Conservation (phyloP, 1,140 invertebrate genomes). For the Habropoda laboriosa region DNA sequence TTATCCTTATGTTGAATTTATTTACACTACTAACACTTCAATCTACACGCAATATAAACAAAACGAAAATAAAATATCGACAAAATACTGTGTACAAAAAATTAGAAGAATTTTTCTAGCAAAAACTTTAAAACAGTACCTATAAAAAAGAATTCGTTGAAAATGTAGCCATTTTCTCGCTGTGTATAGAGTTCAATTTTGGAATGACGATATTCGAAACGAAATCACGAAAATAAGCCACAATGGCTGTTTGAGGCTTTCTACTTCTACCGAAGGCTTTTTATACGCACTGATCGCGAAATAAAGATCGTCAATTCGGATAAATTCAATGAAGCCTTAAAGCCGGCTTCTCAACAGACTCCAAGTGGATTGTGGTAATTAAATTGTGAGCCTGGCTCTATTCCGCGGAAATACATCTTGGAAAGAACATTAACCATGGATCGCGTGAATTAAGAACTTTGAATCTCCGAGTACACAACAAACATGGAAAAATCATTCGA, state of each 20-base stretch:
- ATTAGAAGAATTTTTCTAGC: no score
- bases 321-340: slow-evolving; percentile 43
- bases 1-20: no score
- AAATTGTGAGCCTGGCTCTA: slow-evolving; percentile 44
- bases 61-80: no score
- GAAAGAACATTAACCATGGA: slow-evolving; percentile 14
- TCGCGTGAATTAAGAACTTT: slow-evolving; percentile 30
- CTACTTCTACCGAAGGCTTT: background rate
- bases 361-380: slow-evolving; percentile 31
- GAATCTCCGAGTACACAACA: background rate
- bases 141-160: no score
- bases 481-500: background rate
- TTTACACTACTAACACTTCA: no score
- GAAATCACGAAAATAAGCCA: background rate
- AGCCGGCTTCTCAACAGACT: slow-evolving; percentile 26
- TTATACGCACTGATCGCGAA: slow-evolving; percentile 9
- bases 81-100: no score
- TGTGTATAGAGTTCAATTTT: no score
- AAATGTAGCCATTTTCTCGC: no score
- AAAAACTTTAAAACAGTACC: no score
- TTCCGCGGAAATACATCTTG: slow-evolving; percentile 40
- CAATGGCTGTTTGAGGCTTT: background rate
- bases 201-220: background rate
- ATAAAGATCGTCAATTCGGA: slow-evolving; percentile 41
- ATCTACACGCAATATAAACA: no score